Evolutionary conservation across 1,140 invertebrate species (phyloP), one percentile per base, ranked within the genome.

Genomic region (Atta cephalotes): DNA sequence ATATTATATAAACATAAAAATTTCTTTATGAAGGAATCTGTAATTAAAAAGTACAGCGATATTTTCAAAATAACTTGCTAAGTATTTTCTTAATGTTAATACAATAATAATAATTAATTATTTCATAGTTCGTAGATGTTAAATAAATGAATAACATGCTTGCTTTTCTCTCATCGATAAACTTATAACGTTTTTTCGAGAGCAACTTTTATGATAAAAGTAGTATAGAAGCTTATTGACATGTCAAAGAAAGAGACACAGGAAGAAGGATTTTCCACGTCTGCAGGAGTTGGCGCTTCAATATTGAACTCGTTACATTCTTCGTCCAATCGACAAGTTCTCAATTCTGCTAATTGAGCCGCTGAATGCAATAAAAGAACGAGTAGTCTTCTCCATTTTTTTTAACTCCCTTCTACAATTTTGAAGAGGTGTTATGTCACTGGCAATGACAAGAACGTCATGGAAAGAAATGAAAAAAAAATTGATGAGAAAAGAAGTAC

Each of bases 321-420:
- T 81, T 28, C 25, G 35, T 21, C 63, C 53, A 39, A 74, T 82
- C 85, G 77, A 80, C 56, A 79, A 74, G 35, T 86, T 86, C 65
- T 88, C 66, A 68, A 81, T 89, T 89, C 68, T 56, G 28, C 70
- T 89, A 89, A 89, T 89, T 86, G 87, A 89, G 60, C 76, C 53
- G 62, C 53, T 76, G 68, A 76, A 68, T 66, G 56, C 76, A 89
- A 86, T 68, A 86, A 79, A 12, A 68, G 25, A 18, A 76, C 18
- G 3, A 81, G 25, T 49, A 49, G 80, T 49, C 45, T 21, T 39
- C 10, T 53, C 31, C 21, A 25, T 16, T 45, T 86, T 78, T 45
- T 21, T 16, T 10, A 65, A 39, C 39, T 63, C n/a, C 49, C 70
- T 63, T 72, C n/a, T 3, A 58, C 3, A n/a, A 4, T 66, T 12